These are phyloP conservation scores for Gisinianus flammeolus DNA, from an alignment of 2,888 invertebrate species.

Conservation along the genomic window DNA sequence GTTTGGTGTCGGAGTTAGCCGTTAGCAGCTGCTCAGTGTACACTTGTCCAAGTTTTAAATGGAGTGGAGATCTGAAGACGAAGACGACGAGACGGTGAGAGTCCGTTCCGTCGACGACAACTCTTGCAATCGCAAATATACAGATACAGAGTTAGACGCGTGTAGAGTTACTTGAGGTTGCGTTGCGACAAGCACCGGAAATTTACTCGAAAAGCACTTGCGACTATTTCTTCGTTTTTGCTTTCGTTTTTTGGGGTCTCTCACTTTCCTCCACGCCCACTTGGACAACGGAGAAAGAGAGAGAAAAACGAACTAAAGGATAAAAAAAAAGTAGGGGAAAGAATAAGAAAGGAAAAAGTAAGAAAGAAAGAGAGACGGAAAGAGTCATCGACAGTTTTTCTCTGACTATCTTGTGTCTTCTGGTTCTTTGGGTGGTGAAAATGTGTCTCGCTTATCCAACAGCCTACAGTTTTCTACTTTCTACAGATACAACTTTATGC, in stretches of 20 bases:
- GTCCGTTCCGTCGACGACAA: no score
- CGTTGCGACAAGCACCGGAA: constrained; percentile 25
- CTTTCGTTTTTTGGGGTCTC: constrained; percentile 28
- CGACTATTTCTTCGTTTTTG: no score
- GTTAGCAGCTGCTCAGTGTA: not conserved
- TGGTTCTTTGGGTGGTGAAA: constrained; percentile 1
- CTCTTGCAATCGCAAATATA: no score
- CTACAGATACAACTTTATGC: not conserved
- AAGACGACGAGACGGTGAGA: no score
- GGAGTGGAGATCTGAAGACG: no score
- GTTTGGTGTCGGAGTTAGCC: not conserved
- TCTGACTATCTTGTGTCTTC: not conserved
- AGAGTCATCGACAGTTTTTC: not conserved
- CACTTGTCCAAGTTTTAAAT: not conserved
- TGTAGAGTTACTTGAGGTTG: not conserved
- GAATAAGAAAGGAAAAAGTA: not conserved
- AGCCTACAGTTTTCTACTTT: not conserved
- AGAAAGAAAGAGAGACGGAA: constrained; percentile 6
- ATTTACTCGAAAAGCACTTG: constrained; percentile 39
- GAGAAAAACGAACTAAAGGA: not conserved
- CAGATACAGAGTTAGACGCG: not conserved
- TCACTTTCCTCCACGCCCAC: constrained; percentile 34
- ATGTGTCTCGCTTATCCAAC: constrained; percentile 17
- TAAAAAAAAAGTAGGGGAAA: not conserved
- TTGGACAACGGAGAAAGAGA: constrained; percentile 17